Evolutionary conservation across 2,888 invertebrate species (phyloP).

Genomic region (Aproaerema taeniolella): DNA sequence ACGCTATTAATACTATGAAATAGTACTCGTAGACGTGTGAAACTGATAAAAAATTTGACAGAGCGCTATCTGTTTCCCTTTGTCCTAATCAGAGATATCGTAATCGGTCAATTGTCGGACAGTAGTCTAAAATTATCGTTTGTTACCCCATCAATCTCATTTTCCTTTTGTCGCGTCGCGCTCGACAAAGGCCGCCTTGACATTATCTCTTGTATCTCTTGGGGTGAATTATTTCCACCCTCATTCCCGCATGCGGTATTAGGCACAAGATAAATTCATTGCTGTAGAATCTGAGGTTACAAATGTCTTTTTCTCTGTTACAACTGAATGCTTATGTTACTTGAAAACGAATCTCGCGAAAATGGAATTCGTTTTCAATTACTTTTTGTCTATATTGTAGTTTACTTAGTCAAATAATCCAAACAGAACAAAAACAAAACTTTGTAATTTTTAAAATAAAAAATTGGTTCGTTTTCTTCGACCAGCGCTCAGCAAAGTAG

Average conservation of each 20-base stretch:
- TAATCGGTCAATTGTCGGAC: slow-evolving; percentile 7
- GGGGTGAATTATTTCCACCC: slow-evolving; percentile 19
- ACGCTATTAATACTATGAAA: background rate
- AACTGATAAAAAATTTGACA: background rate
- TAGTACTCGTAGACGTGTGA: background rate
- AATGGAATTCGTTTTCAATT: slow-evolving; percentile 9
- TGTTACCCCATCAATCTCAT: slow-evolving; percentile 10
- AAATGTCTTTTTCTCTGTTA: slow-evolving; percentile 6
- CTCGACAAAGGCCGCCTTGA: slow-evolving; percentile 17
- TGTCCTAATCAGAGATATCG: slow-evolving; percentile 3
- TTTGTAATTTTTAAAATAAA: too few relatives aligned
- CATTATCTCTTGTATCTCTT: slow-evolving; percentile 19
- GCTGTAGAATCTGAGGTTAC: slow-evolving; percentile 10
- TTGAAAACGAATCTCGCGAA: slow-evolving; percentile 8
- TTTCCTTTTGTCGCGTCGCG: slow-evolving; percentile 14
- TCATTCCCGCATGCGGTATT: slow-evolving; percentile 16
- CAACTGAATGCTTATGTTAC: slow-evolving; percentile 7
- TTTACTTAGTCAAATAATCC: too few relatives aligned
- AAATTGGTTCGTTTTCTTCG: too few relatives aligned
- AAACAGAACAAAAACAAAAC: too few relatives aligned
- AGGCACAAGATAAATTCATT: slow-evolving; percentile 15
- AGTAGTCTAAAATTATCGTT: slow-evolving; percentile 7
- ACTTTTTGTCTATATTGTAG: too few relatives aligned
- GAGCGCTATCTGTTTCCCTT: background rate
- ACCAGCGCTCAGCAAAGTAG: too few relatives aligned